Evolutionary conservation across 2,888 invertebrate genomes (phyloP), one percentile per base, ranked within the genome.

Genomic region (Lacanobia wlatinum): DNA sequence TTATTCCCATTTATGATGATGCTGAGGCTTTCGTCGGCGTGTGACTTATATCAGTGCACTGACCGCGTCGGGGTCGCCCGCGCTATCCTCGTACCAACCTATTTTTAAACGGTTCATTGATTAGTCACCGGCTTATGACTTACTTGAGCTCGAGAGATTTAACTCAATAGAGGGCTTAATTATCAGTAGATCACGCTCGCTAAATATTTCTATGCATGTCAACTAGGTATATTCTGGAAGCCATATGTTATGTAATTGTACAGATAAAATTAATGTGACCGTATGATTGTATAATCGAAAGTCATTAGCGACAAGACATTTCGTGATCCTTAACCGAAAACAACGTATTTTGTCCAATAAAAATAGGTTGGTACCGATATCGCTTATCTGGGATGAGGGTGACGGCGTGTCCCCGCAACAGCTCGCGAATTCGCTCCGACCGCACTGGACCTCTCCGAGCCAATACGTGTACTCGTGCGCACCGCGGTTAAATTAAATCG

Each of bases 21-120:
- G 96, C 95, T 94, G 96, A 96, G 96, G 96, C 96, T 96, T 96
- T 96, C 96, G 96, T 96, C 96, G 96, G 94, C 96, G 96, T 95
- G 93, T 94, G 94, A 95, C 93, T 92, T 92, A 89, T 92, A 92
- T 91, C 91, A 92, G 93, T 93, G 93, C 94, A 95, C 94, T 94
- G 96, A 94, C 93, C 95, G 95, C 95, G 95, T 94, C 93, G 93
- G 92, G 92, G 93, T 92, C 93, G 93, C 93, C 92, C 93, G 93
- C 91, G 92, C 93, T 92, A 92, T 95, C 94, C 91, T 91, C 90
- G 94, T 94, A 94, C 94, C 93, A 93, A 95, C 94, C 94, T 94
- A 94, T 95, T 95, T 95, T 92, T 91, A 89, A 90, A 83, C 87
- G 79, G 73, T 83, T 78, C 71, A 82, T 84, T 84, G 56, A 82